These are phyloP conservation scores for Meiosimyza platycephala DNA, from an alignment of 2,888 invertebrate genomes.

Conservation along the genomic window DNA sequence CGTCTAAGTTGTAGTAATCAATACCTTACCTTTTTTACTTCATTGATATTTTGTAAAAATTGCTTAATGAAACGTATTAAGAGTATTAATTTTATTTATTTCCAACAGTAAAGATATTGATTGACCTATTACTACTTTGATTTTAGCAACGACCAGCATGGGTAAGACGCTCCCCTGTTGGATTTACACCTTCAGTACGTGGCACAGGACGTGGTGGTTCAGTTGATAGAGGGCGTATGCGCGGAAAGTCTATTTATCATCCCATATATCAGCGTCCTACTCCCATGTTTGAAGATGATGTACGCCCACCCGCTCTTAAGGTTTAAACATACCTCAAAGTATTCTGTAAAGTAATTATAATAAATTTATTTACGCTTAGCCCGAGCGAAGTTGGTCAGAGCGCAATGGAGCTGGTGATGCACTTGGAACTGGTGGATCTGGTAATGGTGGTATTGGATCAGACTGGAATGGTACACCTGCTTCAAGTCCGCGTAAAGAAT, in stretches of 20 bases:
- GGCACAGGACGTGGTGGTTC: conserved; percentile 69
- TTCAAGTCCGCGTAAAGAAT: conserved; percentile 66
- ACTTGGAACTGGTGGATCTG: conserved; percentile 19
- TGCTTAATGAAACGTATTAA: too few relatives aligned
- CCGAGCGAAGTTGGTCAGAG: conserved; percentile 64
- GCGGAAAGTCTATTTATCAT: conserved; percentile 62
- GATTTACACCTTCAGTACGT: conserved; percentile 58
- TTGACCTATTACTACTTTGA: conserved; percentile 17
- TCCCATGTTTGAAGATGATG: conserved; percentile 61
- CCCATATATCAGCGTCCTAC: conserved; percentile 61
- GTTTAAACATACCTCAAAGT: conserved; percentile 39
- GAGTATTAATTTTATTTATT: too few relatives aligned
- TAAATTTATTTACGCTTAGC: conserved; percentile 42
- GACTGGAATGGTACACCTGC: conserved; percentile 64
- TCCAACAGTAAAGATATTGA: not conserved
- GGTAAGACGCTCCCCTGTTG: conserved; percentile 66
- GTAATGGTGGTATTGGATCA: conserved; percentile 27
- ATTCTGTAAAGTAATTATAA: not conserved
- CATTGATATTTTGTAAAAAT: too few relatives aligned
- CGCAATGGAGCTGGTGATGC: conserved; percentile 60
- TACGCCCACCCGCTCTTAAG: conserved; percentile 50
- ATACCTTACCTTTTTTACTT: too few relatives aligned
- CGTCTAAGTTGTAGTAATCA: too few relatives aligned
- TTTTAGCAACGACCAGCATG: conserved; percentile 65
- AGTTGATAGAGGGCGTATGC: conserved; percentile 67